A percentile compares a stretch with the other conserved stretches of the same genome.
These are phyloP conservation scores for Thunnus thynnus DNA, from an alignment of 2,113 vertebrate species.

Conservation along the genomic window DNA sequence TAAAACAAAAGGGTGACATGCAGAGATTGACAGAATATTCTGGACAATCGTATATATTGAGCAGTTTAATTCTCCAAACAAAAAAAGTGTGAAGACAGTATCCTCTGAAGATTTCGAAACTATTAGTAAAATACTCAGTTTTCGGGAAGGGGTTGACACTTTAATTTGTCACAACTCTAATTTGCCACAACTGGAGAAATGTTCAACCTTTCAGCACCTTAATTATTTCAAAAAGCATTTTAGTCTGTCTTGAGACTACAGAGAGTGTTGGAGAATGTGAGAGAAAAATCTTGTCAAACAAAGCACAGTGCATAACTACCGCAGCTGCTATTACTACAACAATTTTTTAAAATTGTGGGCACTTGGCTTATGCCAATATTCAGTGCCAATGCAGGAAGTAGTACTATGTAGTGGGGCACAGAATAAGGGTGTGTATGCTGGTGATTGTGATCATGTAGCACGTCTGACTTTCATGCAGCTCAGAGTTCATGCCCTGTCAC, in stretches of 20 bases:
- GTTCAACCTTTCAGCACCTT: conserved; percentile 34
- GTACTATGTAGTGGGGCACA: too few species aligned
- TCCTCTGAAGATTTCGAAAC: conserved; percentile 31
- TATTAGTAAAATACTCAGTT: conserved; percentile 31
- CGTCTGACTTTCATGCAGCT: too few species aligned
- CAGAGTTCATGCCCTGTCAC: too few species aligned
- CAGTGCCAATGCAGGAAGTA: too few species aligned
- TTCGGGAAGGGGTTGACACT: conserved; percentile 23
- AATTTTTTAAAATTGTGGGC: not conserved
- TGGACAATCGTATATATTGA: conserved; percentile 20
- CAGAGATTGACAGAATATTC: conserved; percentile 36
- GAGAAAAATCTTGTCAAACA: not conserved
- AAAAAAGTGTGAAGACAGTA: conserved; percentile 26
- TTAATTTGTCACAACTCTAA: conserved; percentile 52
- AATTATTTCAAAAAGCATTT: conserved; percentile 26
- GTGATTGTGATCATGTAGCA: too few species aligned
- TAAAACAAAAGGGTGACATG: conserved; percentile 25
- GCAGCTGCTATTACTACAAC: not conserved
- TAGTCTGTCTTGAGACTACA: not conserved
- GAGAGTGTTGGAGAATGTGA: not conserved
- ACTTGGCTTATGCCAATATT: not conserved
- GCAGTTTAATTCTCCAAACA: conserved; percentile 34
- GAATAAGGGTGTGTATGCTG: too few species aligned
- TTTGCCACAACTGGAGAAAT: conserved; percentile 22
- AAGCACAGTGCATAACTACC: not conserved